phyloP scores from a whole-genome alignment of 2,113 vertebrate genomes.

The Ameiurus melas region DNA sequence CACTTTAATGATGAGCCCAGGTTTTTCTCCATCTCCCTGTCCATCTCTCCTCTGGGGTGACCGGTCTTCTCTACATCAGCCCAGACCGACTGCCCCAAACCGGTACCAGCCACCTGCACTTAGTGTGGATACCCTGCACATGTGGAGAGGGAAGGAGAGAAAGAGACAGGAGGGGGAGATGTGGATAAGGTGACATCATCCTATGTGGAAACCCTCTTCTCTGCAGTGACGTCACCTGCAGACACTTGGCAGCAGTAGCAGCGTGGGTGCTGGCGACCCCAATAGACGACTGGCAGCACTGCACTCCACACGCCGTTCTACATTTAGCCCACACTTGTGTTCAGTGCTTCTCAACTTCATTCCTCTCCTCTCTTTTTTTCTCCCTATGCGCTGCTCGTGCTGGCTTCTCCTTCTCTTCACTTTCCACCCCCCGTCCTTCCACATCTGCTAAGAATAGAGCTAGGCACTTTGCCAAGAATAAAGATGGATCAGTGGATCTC shows the following conservation, averaged over 20 bases:
- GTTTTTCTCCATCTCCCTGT: conserved; percentile 7
- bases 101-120: conserved; percentile 12
- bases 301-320: conserved; percentile 21
- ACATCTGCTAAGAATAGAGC: conserved; percentile 49
- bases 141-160: conserved; percentile 22
- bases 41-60: background rate
- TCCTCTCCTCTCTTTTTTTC: conserved; percentile 41
- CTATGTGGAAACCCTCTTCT: conserved; percentile 55
- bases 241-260: conserved; percentile 26
- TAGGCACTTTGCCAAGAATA: conserved; percentile 32
- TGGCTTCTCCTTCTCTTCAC: conserved; percentile 30
- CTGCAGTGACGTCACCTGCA: conserved; percentile 55
- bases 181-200: conserved; percentile 54
- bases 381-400: background rate
- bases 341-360: conserved; percentile 52
- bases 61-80: background rate
- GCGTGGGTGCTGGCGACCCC: conserved; percentile 29
- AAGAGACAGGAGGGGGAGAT: conserved; percentile 24
- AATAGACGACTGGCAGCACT: conserved; percentile 37
- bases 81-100: background rate
- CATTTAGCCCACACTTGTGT: conserved; percentile 4
- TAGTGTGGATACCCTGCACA: conserved; percentile 3
- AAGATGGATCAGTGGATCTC: conserved; percentile 40
- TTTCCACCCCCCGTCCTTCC: conserved; percentile 45
- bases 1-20: background rate